Evolutionary conservation across 2,113 vertebrate species (phyloP).

Genomic region (Burhinus oedicnemus): DNA sequence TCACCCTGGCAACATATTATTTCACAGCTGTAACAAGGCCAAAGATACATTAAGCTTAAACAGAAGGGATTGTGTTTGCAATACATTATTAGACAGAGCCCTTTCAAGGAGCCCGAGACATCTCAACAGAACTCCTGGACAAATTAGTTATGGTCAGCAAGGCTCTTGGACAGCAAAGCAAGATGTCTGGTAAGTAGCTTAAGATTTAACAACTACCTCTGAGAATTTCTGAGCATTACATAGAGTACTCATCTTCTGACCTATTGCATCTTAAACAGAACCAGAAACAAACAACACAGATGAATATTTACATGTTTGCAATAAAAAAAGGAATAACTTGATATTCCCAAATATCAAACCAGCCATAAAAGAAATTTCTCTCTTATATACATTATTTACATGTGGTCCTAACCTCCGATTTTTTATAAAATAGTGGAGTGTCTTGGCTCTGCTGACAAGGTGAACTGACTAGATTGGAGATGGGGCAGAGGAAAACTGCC

Average conservation of each 20-base stretch:
- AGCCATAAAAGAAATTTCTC: neutral
- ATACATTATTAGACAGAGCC: neutral
- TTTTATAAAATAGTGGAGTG: neutral
- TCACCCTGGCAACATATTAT: neutral
- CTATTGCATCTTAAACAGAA: neutral
- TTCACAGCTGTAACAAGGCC: neutral
- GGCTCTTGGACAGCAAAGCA: neutral
- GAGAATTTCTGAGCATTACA: neutral
- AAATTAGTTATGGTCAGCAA: constrained; percentile 4
- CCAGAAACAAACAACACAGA: neutral
- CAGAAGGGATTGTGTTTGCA: neutral
- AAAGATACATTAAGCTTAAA: neutral
- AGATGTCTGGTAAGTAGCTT: neutral
- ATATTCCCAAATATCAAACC: neutral
- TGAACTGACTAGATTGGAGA: neutral
- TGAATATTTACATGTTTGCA: neutral
- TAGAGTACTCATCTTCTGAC: neutral
- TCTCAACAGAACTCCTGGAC: neutral
- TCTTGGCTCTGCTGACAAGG: neutral
- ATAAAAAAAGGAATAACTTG: neutral
- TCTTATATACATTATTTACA: neutral
- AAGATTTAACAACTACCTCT: neutral
- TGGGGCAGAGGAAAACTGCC: neutral
- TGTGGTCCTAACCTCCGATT: neutral
- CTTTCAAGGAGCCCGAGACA: neutral